These are phyloP conservation scores for Teleogryllus occipitalis DNA, from an alignment of 1,140 invertebrate species.

Conservation along the genomic window DNA sequence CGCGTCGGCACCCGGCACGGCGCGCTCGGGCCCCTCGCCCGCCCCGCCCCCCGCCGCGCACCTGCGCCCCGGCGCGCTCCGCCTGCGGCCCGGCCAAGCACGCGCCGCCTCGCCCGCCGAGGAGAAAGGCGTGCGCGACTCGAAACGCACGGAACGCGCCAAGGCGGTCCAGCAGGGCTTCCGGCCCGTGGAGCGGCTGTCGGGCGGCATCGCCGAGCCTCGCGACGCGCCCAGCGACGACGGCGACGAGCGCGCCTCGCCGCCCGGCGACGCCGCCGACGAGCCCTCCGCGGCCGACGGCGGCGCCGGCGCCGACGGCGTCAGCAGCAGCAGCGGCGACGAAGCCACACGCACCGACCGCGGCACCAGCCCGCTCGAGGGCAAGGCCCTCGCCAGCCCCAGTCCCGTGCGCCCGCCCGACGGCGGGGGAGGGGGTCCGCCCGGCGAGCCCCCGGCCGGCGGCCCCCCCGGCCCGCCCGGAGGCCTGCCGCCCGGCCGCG, in stretches of 20 bases:
- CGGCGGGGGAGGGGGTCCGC: constrained; percentile 5
- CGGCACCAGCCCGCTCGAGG: constrained; percentile 38
- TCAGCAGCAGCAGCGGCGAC: neutral
- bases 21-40: neutral
- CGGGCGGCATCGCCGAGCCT: constrained; percentile 34
- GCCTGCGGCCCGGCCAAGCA: neutral
- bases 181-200: constrained; percentile 34
- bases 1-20: neutral
- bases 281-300: neutral
- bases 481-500: constrained; percentile 19
- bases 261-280: constrained; percentile 7
- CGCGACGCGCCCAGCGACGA: constrained; percentile 5
- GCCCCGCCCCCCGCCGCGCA: neutral
- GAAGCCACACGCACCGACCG: constrained; percentile 27
- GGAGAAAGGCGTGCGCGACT: constrained; percentile 40
- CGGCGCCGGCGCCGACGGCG: neutral
- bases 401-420: constrained; percentile 24
- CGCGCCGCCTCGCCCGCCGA: constrained; percentile 33
- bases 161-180: constrained; percentile 9
- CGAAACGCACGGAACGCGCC: constrained; percentile 37
- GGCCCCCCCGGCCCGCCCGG: constrained; percentile 19
- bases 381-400: constrained; percentile 28
- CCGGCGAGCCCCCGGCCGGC: constrained; percentile 18
- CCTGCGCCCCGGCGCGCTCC: neutral
- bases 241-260: constrained; percentile 12